Percentiles rank a stretch among this genome's conserved stretches.
Conservation (phyloP, 2,888 invertebrate species). For the Tridacna crocea region DNA sequence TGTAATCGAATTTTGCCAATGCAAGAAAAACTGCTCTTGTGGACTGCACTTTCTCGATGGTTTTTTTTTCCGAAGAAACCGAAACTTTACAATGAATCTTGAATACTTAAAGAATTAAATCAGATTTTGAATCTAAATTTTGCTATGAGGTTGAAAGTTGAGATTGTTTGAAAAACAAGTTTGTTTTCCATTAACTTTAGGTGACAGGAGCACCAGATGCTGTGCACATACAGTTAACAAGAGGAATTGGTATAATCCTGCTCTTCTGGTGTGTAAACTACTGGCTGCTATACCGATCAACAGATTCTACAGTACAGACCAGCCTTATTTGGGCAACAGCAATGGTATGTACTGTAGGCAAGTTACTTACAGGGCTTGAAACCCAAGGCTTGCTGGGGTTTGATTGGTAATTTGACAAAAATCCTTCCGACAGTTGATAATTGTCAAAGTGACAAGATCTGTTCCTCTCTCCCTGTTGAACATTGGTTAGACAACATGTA, state of each 20-base stretch:
- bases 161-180: no score
- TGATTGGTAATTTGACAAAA: no score
- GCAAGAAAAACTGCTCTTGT: no score
- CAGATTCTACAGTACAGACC: constrained; percentile 50
- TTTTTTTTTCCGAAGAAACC: no score
- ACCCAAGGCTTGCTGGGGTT: no score
- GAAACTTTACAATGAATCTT: no score
- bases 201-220: constrained; percentile 33
- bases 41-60: no score
- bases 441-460: not conserved
- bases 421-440: not conserved
- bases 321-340: constrained; percentile 37
- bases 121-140: no score
- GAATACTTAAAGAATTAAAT: no score
- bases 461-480: not conserved
- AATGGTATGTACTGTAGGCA: constrained; percentile 35
- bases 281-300: constrained; percentile 47
- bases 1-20: no score
- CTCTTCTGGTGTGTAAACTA: constrained; percentile 36
- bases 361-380: no score
- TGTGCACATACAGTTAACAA: constrained; percentile 33
- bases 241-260: constrained; percentile 31
- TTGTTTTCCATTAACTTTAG: constrained; percentile 22
- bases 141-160: no score
- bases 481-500: not conserved